Evolutionary conservation across 2,113 vertebrate species (phyloP).

Genomic region (Muntiacus muntjak): DNA sequence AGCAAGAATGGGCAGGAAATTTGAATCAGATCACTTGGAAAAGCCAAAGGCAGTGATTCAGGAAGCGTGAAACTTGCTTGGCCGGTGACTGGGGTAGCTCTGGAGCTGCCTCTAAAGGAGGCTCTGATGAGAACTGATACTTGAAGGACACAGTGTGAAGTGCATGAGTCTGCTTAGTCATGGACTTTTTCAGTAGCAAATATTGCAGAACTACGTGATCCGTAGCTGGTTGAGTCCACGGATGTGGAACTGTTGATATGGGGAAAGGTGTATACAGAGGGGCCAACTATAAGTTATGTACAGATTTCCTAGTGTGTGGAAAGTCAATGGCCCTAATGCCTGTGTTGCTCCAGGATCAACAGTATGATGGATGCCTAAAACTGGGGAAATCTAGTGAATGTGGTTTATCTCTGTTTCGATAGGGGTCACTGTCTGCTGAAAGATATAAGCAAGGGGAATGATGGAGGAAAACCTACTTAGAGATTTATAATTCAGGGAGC

Average conservation of each 20-base stretch:
- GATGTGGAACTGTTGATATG: background rate
- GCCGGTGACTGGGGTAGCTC: background rate
- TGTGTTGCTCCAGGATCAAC: background rate
- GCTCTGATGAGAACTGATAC: background rate
- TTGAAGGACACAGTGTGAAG: background rate
- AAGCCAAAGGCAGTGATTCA: background rate
- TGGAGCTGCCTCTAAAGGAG: background rate
- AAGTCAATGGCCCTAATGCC: background rate
- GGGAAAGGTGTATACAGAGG: background rate
- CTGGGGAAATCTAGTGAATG: background rate
- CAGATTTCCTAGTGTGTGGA: background rate
- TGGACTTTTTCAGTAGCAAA: background rate
- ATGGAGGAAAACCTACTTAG: background rate
- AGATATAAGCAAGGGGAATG: background rate
- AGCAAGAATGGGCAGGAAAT: background rate
- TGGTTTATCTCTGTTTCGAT: background rate
- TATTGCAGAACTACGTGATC: background rate
- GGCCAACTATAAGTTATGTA: background rate
- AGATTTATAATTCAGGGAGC: background rate
- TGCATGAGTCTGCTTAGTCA: accelerated
- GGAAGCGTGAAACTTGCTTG: background rate
- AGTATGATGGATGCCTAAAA: background rate
- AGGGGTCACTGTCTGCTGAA: background rate
- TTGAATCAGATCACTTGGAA: constrained; percentile 11
- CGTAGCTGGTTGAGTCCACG: background rate